Evolutionary conservation across 2,113 vertebrate genomes (phyloP).

Genomic region (Rhipidura dahli): DNA sequence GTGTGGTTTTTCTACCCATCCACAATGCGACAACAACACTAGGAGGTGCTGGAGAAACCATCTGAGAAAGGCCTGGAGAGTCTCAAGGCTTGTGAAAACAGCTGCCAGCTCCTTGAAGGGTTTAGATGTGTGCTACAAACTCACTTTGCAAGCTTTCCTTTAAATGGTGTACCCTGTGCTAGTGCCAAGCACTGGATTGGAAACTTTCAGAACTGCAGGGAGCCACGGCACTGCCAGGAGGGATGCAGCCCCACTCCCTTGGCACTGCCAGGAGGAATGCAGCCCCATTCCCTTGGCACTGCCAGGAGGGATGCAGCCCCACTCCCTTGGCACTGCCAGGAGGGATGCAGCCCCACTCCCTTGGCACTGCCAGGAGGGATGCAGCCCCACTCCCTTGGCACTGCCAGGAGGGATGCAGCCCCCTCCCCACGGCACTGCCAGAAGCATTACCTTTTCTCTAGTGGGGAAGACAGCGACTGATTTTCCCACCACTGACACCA

Average conservation of each 20-base stretch:
- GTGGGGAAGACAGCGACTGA: background rate
- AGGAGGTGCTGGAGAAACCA: background rate
- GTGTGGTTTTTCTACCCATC: no score
- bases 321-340: background rate
- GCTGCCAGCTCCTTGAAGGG: background rate
- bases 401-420: background rate
- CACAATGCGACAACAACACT: no score
- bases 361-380: background rate
- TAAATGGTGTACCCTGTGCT: background rate
- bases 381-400: background rate
- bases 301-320: background rate
- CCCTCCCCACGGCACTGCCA: background rate
- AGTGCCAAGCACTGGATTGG: background rate
- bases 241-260: background rate
- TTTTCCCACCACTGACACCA: background rate
- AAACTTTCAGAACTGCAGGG: background rate
- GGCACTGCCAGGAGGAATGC: background rate
- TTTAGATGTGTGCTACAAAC: background rate
- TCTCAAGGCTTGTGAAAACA: background rate
- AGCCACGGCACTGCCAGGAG: background rate
- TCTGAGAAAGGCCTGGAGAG: background rate
- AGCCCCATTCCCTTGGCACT: fast-evolving
- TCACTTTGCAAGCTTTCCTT: background rate
- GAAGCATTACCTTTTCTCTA: background rate
- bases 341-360: no score